Percentiles rank a stretch among this genome's conserved stretches.
These are phyloP conservation scores for Calliphora vomitoria DNA, from an alignment of 2,888 invertebrate species.

Conservation along the genomic window DNA sequence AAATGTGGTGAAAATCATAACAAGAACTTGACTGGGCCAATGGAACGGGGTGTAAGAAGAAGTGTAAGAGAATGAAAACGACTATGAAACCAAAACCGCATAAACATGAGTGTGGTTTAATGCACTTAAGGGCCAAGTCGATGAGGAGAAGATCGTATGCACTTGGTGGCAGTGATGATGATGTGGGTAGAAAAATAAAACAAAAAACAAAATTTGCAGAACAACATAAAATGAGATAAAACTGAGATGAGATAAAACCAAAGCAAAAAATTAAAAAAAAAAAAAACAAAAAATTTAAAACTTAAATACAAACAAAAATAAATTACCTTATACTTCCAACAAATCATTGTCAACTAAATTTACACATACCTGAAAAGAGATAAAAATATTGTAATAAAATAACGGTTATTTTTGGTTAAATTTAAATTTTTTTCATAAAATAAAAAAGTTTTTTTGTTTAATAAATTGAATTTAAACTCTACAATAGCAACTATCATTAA, in stretches of 20 bases:
- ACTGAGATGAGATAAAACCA: neutral
- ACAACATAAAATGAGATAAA: constrained; percentile 21
- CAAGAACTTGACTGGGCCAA: constrained; percentile 41
- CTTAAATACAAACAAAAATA: neutral
- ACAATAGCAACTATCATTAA: constrained; percentile 43
- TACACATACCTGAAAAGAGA: constrained; percentile 48
- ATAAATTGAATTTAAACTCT: constrained; percentile 60
- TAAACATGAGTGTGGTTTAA: constrained; percentile 72
- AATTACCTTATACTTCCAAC: constrained; percentile 35
- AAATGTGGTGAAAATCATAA: constrained; percentile 59
- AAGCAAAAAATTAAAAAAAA: neutral
- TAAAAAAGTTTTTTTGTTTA: neutral
- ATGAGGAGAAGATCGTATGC: constrained; percentile 43
- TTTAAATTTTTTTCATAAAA: neutral
- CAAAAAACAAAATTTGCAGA: neutral
- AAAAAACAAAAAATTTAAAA: constrained; percentile 27
- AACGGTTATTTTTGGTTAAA: neutral
- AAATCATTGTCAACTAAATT: neutral
- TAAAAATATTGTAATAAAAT: neutral
- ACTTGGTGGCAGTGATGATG: neutral
- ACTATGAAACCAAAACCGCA: constrained; percentile 70
- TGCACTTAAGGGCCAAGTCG: constrained; percentile 60
- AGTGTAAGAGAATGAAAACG: constrained; percentile 37
- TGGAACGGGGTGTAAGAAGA: constrained; percentile 7
- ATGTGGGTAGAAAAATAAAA: constrained; percentile 8